Percentiles rank a stretch among this genome's conserved stretches.
phyloP scores from a whole-genome alignment of 2,113 vertebrate species.

The Lichenostomus cassidix region DNA sequence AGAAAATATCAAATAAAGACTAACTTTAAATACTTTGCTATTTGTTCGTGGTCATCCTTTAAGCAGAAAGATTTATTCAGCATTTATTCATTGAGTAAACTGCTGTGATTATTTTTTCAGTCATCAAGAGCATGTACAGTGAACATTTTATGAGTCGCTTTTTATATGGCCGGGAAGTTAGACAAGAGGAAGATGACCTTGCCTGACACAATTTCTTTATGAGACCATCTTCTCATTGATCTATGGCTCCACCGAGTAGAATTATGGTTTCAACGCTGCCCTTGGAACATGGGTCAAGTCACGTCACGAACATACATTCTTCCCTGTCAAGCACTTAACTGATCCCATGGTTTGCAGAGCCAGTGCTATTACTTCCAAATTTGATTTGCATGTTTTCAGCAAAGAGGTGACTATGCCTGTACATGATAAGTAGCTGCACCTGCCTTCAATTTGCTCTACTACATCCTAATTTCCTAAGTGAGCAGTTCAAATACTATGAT shows the following conservation, averaged over 20 bases:
- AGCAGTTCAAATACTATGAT: neutral
- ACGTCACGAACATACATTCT: neutral
- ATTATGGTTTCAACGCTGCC: slow-evolving; percentile 33
- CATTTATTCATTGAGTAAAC: slow-evolving; percentile 11
- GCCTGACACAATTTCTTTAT: slow-evolving; percentile 60
- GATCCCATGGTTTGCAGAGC: slow-evolving; percentile 27
- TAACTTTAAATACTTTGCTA: slow-evolving; percentile 12
- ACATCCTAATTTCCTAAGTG: slow-evolving; percentile 38
- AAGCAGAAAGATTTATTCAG: slow-evolving; percentile 15
- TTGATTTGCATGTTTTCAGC: slow-evolving; percentile 53
- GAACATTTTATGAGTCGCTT: slow-evolving; percentile 23
- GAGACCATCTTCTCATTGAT: slow-evolving; percentile 55
- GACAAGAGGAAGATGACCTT: slow-evolving; percentile 45
- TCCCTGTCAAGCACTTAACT: slow-evolving; percentile 38
- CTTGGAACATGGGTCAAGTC: slow-evolving; percentile 55
- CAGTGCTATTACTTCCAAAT: slow-evolving; percentile 29
- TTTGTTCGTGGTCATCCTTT: neutral
- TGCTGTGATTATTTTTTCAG: slow-evolving; percentile 25
- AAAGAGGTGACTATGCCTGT: neutral
- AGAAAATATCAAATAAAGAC: slow-evolving; percentile 20
- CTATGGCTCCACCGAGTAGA: slow-evolving; percentile 41
- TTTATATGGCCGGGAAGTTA: slow-evolving; percentile 11
- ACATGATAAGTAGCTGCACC: slow-evolving; percentile 20
- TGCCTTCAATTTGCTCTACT: slow-evolving; percentile 51
- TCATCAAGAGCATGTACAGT: neutral